phyloP scores from a whole-genome alignment of 2,113 vertebrate species.

The Anoplopoma fimbria region DNA sequence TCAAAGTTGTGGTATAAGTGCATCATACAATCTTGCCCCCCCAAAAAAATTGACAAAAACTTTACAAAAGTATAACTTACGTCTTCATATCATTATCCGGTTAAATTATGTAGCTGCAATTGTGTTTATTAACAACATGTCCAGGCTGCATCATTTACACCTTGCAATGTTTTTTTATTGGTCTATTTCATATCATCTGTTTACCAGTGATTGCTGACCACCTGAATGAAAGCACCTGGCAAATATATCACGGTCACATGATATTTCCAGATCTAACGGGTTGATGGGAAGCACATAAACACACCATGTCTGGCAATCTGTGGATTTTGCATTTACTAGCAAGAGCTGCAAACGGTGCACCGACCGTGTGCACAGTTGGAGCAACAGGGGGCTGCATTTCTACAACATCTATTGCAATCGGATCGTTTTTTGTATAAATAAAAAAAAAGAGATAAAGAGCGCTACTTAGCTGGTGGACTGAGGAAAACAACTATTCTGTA shows the following conservation, averaged over 20 bases:
- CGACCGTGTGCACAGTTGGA: neutral
- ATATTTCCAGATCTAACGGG: slow-evolving; percentile 36
- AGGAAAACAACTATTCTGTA: slow-evolving; percentile 65
- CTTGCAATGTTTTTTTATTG: slow-evolving; percentile 17
- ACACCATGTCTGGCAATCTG: slow-evolving; percentile 9
- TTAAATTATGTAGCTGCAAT: neutral
- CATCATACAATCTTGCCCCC: no score
- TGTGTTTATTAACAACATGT: neutral
- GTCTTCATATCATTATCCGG: neutral
- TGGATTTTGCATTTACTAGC: slow-evolving; percentile 1
- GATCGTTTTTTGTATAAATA: neutral
- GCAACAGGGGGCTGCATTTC: neutral
- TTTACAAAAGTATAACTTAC: neutral
- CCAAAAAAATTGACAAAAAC: no score
- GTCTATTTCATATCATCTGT: slow-evolving; percentile 8
- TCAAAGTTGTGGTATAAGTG: neutral
- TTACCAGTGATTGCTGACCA: slow-evolving; percentile 21
- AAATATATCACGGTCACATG: neutral
- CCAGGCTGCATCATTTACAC: slow-evolving; percentile 15
- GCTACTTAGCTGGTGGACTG: neutral
- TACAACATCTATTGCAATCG: neutral
- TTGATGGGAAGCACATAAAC: slow-evolving; percentile 39
- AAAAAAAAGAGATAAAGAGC: neutral
- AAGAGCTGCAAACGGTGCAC: neutral
- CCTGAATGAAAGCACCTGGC: slow-evolving; percentile 39